Evolutionary conservation across 2,797 vertebrate genomes (phyloP), one percentile per base, ranked within the genome.

Genomic region (Semotilus atromaculatus): DNA sequence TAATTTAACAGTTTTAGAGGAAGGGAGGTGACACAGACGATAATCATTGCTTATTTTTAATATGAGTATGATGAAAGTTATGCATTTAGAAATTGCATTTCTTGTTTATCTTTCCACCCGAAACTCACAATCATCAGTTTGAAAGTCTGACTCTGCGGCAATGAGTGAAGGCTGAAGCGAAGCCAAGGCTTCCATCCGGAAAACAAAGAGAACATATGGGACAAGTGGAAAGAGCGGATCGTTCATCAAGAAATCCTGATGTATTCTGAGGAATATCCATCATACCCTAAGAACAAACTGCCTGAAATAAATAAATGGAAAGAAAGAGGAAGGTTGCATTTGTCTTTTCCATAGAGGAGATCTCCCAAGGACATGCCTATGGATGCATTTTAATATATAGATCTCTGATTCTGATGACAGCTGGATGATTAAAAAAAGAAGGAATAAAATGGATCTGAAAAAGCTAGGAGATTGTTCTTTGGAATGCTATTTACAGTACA

Each of bases 191-290:
- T 83, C 23, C 29, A 68, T 68, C 51, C 13, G 16, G 72, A 88
- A 89, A 89, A 87, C 86, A 84, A 82, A 86, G 76, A 66, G 82
- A 88, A 79, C 86, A 89, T 88, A 89, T 86, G 85, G 88, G 83
- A 86, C 38, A 53, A 83, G 72, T 53, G 31, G 75, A 86, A 78
- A 89, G 66, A 83, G 81, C 0, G 29, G 29, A 81, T 86, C 68
- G 78, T 89, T 83, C 60, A 86, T 88, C 88, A 89, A 78, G 48
- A 74, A 78, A 88, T 86, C 87, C 83, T 86, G 85, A 85, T 84
- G 80, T 79, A 88, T 88, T 85, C 74, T 71, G 80, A 58, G 67
- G 48, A 88, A 82, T 85, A 89, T 89, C 83, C 82, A 88, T 88
- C 88, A 88, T 77, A 43, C n/a, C 80, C 55, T 85, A n/a, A 55